These are phyloP conservation scores for Staurois parvus DNA, from an alignment of 2,797 vertebrate genomes.

Conservation along the genomic window DNA sequence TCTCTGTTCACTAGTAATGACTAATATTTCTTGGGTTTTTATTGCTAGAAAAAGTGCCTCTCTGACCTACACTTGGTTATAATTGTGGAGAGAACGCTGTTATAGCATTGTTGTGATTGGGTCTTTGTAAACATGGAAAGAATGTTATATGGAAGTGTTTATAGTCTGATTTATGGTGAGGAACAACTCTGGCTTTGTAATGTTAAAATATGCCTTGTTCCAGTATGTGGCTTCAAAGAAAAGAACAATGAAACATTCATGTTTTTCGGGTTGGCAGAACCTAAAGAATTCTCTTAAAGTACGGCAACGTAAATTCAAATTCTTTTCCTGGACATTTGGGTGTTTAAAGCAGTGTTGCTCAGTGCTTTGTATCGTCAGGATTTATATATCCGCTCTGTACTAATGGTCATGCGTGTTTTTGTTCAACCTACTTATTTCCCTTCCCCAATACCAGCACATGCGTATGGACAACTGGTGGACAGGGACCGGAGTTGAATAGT, in stretches of 20 bases:
- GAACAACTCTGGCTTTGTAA: background rate
- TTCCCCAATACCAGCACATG: too few species aligned
- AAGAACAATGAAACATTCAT: background rate
- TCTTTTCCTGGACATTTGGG: too few species aligned
- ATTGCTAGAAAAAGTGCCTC: background rate
- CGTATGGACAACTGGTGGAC: too few species aligned
- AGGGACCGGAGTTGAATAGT: too few species aligned
- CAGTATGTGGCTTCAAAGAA: background rate
- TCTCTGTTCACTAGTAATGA: background rate
- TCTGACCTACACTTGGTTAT: background rate
- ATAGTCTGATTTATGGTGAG: conserved; percentile 30
- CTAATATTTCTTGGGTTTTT: background rate
- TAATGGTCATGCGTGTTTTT: too few species aligned
- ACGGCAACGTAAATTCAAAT: too few species aligned
- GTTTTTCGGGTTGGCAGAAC: background rate
- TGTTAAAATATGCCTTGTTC: background rate
- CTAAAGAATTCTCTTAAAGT: background rate
- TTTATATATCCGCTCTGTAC: too few species aligned
- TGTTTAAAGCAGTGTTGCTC: too few species aligned
- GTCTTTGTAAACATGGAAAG: conserved; percentile 39
- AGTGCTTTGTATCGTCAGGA: too few species aligned
- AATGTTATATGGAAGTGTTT: conserved; percentile 45
- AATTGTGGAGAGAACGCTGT: background rate
- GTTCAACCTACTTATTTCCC: too few species aligned
- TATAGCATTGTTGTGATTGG: conserved; percentile 15